Evolutionary conservation across 2,113 vertebrate genomes (phyloP), one percentile per base, ranked within the genome.

Genomic region (Megatriorchis doriae): DNA sequence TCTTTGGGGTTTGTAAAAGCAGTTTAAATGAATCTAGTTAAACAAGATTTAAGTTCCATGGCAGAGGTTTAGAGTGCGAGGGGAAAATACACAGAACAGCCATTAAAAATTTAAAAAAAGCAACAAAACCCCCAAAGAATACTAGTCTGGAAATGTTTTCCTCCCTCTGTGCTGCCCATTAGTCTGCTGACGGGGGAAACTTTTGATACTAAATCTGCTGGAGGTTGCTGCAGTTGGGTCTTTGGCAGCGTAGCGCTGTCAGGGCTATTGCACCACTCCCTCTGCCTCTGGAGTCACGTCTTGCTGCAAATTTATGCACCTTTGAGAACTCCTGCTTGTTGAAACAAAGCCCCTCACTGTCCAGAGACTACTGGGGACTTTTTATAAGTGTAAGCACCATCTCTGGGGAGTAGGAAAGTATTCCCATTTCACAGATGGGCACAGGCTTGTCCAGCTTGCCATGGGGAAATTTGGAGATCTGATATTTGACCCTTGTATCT

Each of bases 181-280:
- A 16, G 27, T 48, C 19, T 78, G 59, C 68, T 86, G 81, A 21
- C 0, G 4, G 20, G 25, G 50, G 31, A 10, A 74, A 29, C 23
- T 40, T 40, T 34, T 19, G 50, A n/a, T 67, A 21, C 29, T 50
- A 21, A 38, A 67, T 13, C 75, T 45, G 6, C 38, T 0, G 4
- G 61, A 55, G 40, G 32, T 22, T 66, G 56, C 50, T 62, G 72
- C 42, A 43, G 40, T 73, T 65, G 53, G 47, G 48, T 70, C 34
- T 83, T 70, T 12, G 36, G 72, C 53, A 45, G 52, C 1, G 0
- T 52, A 1, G 12, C 1, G 3, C 52, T 61, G 21, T 15, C 62
- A n/a, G 78, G 48, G 36, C 65, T 63, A 1, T 62, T 48, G 56
- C 29, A 10, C 65, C 15, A 16, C 63, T 72, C 38, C 21, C 5